Base-by-base conservation (phyloP, 2,113 vertebrate species). In the Oceanodroma tethys region DNA sequence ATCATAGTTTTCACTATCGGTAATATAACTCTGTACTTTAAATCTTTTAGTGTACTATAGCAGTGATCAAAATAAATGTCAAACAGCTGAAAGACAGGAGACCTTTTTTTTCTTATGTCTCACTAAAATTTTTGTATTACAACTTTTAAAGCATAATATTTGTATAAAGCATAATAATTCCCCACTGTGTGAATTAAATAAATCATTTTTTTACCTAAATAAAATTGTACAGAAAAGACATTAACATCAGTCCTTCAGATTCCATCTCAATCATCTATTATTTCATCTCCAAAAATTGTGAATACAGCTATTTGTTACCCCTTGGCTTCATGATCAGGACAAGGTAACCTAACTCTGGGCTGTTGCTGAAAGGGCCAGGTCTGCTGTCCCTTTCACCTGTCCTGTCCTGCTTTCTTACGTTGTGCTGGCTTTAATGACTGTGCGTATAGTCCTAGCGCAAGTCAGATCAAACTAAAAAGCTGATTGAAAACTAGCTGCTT, bases 401-500 rank as follows among this genome's bases (percentile, higher is more conserved):
- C 56, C 63, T 72, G 21, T 55, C 53, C 45, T 23, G 11, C 36
- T 58, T 86, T 88, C 55, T 73, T n/a, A 32, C 0, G 0, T 32
- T 16, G 47, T 27, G 67, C 47, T 55, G 47, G 34, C 15, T 91
- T 78, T 45, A 38, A 18, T 0, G 2, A 16, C 34, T 40, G 6
- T 16, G 21, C 0, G 1, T n/a, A 19, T 30, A 48, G 66, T 14
- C 42, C 34, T 53, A 72, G 40, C 0, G 2, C 13, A 43, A 65
- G 70, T 38, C 76, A 53, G 38, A 60, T 22, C 40, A 45, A n/a
- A 34, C 40, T 34, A 40, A 75, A 92, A 56, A 80, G 66, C 81
- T 56, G 89, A 27, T 36, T 56, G 81, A 60, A 87, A 91, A 75
- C 65, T 47, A 38, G 21, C 65, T 59, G 73, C 59, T 89, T 84